Percentiles rank a stretch among this genome's conserved stretches.
Conservation (phyloP, 2,113 vertebrate genomes). For the Phrynosoma platyrhinos region DNA sequence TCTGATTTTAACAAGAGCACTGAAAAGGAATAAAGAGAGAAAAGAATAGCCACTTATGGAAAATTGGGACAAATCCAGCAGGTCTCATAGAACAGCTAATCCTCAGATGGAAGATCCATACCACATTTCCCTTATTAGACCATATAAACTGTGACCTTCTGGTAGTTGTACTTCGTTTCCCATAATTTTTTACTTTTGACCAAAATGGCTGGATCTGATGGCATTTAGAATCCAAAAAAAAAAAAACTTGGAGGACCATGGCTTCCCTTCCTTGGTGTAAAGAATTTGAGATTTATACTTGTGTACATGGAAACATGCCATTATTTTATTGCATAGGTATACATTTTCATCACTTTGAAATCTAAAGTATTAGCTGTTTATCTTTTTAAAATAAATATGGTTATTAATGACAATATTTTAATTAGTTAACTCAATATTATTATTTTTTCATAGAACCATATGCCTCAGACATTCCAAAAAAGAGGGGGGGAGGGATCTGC, state of each 20-base stretch:
- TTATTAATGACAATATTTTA: slow-evolving; percentile 14
- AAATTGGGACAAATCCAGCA: background rate
- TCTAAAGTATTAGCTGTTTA: background rate
- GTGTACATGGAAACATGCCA: background rate
- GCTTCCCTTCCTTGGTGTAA: background rate
- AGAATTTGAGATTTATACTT: background rate
- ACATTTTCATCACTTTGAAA: background rate
- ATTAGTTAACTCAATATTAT: slow-evolving; percentile 33
- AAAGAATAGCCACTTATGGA: background rate
- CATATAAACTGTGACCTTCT: background rate
- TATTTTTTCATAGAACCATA: slow-evolving; percentile 59
- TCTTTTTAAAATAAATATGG: slow-evolving; percentile 2
- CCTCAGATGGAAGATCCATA: background rate
- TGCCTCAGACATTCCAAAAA: slow-evolving; percentile 57
- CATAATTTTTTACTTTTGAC: background rate
- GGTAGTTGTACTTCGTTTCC: background rate
- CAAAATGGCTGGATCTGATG: background rate
- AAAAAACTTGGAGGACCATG: background rate
- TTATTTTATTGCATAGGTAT: background rate
- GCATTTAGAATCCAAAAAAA: background rate
- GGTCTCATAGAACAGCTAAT: background rate
- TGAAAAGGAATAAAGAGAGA: background rate
- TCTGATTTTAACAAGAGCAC: background rate
- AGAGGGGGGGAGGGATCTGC: slow-evolving; percentile 46
- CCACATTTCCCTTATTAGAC: background rate